phyloP scores from a whole-genome alignment of 1,140 invertebrate species.

The Oreohelix idahoensis region DNA sequence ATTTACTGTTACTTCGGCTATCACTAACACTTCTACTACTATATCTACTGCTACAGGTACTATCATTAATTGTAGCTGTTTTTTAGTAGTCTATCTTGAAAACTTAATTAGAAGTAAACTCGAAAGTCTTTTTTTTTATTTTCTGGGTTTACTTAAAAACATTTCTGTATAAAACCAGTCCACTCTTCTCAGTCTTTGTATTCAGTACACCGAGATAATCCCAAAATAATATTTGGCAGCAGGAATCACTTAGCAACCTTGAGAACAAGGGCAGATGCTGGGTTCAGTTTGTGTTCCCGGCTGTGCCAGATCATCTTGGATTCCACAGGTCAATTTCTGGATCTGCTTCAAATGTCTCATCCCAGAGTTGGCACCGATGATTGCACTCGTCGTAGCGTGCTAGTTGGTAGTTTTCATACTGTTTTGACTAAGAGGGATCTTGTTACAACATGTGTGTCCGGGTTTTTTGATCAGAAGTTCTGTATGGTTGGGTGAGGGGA shows the following conservation, averaged over 20 bases:
- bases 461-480: too few species aligned
- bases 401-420: not conserved
- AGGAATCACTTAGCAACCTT: not conserved
- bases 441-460: not conserved
- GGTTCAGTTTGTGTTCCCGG: not conserved
- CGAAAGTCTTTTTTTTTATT: too few species aligned
- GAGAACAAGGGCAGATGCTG: constrained; percentile 2
- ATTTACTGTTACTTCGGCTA: not conserved
- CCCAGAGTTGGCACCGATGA: not conserved
- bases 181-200: too few species aligned
- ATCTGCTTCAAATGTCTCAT: not conserved
- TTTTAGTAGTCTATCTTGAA: too few species aligned
- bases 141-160: too few species aligned
- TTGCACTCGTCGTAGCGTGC: not conserved
- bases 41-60: too few species aligned
- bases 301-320: not conserved
- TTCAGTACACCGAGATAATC: too few species aligned
- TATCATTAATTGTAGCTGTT: too few species aligned
- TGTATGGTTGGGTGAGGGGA: too few species aligned
- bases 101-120: too few species aligned
- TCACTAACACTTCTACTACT: not conserved
- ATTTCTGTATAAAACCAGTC: too few species aligned
- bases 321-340: not conserved
- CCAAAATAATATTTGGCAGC: not conserved
- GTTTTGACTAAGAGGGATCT: not conserved